Conservation (phyloP, 2,113 vertebrate genomes). For the Neotoma lepida region DNA sequence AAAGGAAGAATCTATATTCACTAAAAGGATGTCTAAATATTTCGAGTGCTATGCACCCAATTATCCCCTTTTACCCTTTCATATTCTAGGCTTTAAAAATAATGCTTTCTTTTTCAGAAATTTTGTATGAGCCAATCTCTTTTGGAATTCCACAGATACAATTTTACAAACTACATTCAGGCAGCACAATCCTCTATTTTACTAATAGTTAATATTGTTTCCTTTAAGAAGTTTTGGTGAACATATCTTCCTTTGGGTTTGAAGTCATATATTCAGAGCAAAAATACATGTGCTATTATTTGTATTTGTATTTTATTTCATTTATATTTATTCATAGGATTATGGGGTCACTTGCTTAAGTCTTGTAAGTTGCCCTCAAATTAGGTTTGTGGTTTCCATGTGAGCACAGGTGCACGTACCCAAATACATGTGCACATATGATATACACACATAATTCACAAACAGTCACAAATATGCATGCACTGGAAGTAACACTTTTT, state of each 20-base stretch:
- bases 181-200: not conserved
- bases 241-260: not conserved
- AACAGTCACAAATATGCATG: not conserved
- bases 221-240: not conserved
- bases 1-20: constrained; percentile 22
- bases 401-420: not conserved
- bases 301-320: constrained; percentile 14
- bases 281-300: not conserved
- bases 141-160: not conserved
- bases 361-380: not conserved
- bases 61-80: not conserved
- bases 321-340: not conserved
- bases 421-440: not conserved
- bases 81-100: not conserved
- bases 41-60: not conserved
- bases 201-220: not conserved
- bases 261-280: not conserved
- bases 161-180: not conserved
- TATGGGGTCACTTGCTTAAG: not conserved
- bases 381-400: not conserved
- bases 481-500: not conserved
- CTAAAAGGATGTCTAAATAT: constrained; percentile 26
- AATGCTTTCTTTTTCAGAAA: not conserved
- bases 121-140: not conserved
- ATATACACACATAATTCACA: not conserved